Conservation (phyloP, 2,113 vertebrate genomes). For the Hiodon tergisus region DNA sequence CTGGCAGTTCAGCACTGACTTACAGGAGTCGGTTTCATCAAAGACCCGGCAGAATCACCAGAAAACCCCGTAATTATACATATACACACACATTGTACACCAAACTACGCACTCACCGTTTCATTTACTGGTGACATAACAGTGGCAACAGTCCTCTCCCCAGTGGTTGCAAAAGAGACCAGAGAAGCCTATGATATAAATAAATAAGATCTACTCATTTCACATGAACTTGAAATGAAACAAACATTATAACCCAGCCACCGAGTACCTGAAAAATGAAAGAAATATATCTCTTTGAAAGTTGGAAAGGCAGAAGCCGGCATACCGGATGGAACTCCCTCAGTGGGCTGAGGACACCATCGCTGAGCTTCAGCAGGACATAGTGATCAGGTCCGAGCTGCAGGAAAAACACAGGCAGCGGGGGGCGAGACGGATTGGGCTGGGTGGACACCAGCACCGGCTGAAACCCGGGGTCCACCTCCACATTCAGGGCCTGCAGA, state of each 20-base stretch:
- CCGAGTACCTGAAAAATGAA: too few species aligned
- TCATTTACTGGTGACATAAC: constrained; percentile 82
- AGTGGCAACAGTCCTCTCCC: constrained; percentile 84
- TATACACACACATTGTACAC: too few species aligned
- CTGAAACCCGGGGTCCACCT: constrained; percentile 68
- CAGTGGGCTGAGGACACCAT: constrained; percentile 67
- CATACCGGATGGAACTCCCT: constrained; percentile 83
- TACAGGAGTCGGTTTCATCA: too few species aligned
- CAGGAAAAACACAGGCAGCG: constrained; percentile 81
- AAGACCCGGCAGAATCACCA: too few species aligned
- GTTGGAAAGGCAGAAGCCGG: neutral
- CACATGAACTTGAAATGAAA: neutral
- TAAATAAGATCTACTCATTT: too few species aligned
- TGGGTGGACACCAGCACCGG: constrained; percentile 72
- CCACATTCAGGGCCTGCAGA: constrained; percentile 74
- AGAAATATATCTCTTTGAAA: too few species aligned
- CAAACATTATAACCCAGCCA: constrained; percentile 1
- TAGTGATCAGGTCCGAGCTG: constrained; percentile 73
- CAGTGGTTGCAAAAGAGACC: constrained; percentile 81
- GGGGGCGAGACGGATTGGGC: constrained; percentile 60
- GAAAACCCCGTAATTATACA: too few species aligned
- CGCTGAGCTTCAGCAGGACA: constrained; percentile 72
- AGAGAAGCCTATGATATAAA: constrained; percentile 64
- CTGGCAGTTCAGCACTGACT: too few species aligned
- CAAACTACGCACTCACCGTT: constrained; percentile 59